Evolutionary conservation across 2,888 invertebrate species (phyloP).

Genomic region (Nephrocerus scutellatus): DNA sequence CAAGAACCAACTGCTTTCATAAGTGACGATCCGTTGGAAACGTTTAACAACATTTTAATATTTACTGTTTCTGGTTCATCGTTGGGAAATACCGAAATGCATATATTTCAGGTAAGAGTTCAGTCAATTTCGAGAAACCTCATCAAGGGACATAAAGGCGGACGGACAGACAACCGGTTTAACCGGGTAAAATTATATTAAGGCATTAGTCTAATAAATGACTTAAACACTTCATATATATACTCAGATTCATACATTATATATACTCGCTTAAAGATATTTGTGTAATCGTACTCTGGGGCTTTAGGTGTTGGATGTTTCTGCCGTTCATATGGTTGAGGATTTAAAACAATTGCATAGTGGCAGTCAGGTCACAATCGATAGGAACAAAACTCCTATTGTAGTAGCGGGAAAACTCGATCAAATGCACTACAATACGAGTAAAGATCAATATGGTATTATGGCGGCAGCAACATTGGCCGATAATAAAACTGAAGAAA

Average conservation of each 20-base stretch:
- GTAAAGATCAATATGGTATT: slow-evolving; percentile 42
- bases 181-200: no score
- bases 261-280: no score
- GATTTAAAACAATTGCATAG: slow-evolving; percentile 65
- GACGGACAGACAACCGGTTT: no score
- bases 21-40: slow-evolving; percentile 88
- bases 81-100: slow-evolving; percentile 80
- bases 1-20: slow-evolving; percentile 95
- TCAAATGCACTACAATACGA: slow-evolving; percentile 23
- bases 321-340: slow-evolving; percentile 75
- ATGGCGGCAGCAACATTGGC: slow-evolving; percentile 49
- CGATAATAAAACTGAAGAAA: slow-evolving; percentile 79
- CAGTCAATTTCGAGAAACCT: no score
- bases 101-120: slow-evolving; percentile 84
- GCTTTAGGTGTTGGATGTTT: slow-evolving; percentile 64
- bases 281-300: no score
- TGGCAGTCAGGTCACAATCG: slow-evolving; percentile 53
- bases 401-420: slow-evolving; percentile 28
- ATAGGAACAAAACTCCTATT: slow-evolving; percentile 41
- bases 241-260: no score
- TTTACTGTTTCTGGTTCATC: slow-evolving; percentile 80
- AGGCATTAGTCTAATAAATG: no score
- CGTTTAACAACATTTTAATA: slow-evolving; percentile 96
- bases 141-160: no score
- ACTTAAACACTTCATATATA: no score